phyloP scores from a whole-genome alignment of 2,888 invertebrate genomes.

The Erebia epiphron region DNA sequence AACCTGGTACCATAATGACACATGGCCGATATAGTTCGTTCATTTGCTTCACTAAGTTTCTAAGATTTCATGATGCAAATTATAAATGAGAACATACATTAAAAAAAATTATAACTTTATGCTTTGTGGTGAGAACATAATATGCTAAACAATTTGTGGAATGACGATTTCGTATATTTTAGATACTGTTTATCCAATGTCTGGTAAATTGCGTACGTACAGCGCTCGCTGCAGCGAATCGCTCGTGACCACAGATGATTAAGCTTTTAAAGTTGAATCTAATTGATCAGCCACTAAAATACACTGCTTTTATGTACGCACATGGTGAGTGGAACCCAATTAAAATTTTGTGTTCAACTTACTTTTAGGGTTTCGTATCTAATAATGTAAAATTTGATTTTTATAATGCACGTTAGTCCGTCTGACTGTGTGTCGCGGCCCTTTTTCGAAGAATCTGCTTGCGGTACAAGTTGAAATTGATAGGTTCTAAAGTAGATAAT shows the following conservation, averaged over 20 bases:
- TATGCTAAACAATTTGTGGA: slow-evolving; percentile 11
- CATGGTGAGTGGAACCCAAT: not conserved
- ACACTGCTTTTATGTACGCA: slow-evolving; percentile 10
- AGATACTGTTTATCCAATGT: slow-evolving; percentile 22
- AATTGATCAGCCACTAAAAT: slow-evolving; percentile 24
- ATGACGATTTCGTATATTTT: slow-evolving; percentile 13
- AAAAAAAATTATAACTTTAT: not conserved
- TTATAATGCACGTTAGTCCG: too few species aligned
- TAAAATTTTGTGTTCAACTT: not conserved
- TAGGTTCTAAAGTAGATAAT: too few species aligned
- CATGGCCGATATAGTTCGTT: too few species aligned
- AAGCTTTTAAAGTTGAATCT: slow-evolving; percentile 26
- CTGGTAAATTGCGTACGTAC: slow-evolving; percentile 20
- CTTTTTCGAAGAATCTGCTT: too few species aligned
- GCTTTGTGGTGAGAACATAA: slow-evolving; percentile 15
- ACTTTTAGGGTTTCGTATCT: too few species aligned
- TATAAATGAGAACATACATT: too few species aligned
- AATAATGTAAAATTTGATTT: too few species aligned
- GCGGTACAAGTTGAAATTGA: too few species aligned
- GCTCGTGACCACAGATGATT: slow-evolving; percentile 24
- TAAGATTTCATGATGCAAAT: too few species aligned
- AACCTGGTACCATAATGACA: too few species aligned
- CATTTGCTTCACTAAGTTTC: too few species aligned
- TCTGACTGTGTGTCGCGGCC: too few species aligned
- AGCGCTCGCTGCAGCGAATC: slow-evolving; percentile 13